Base-by-base conservation (phyloP, 2,797 vertebrate genomes). In the Leptatherina wallacei region DNA sequence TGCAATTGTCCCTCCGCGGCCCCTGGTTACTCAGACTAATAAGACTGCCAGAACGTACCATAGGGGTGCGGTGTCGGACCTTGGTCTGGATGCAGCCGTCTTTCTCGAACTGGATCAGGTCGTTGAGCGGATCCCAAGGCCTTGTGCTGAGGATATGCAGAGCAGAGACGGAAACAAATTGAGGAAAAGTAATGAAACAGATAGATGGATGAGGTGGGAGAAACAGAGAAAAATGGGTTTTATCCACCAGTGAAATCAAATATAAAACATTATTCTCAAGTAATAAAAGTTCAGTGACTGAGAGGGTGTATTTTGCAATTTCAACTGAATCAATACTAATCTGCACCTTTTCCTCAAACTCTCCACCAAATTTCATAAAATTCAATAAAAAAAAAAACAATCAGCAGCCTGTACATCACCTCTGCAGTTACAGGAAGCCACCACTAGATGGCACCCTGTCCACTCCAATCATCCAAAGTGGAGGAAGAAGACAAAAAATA, bases 31-130 rank as follows among this genome's bases (percentile, higher is more conserved):
- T 94, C 91, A 95, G 91, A 96, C 92, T 94, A 95, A 94, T 94
- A 93, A 95, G 89, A 93, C 94, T 95, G 93, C 87, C 89, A 89
- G 91, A 95, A 96, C 96, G 85, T 98, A 98, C 98, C 97, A 99
- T 99, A 88, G 97, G 97, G 86, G 98, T 98, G 81, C 96, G 95
- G 94, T 99, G 98, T 74, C 95, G 96, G 89, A 99, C 97, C 96
- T 98, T 97, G 82, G 98, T 98, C 95, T 98, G 97, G 94, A 99
- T 95, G 78, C 95, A 94, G 89, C 97, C 97, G 54, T 97, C 97
- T 94, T 97, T 98, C 92, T 99, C 98, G 83, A 97, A 99, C 81
- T 99, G 98, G 94, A 99, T 95, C 95, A 99, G 91, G 89, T 99
- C 98, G 78, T 99, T 99, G 88, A 99, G 94, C 22, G 97, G 97